Conservation (phyloP, 2,888 invertebrate genomes). For the Torymus tubicola region DNA sequence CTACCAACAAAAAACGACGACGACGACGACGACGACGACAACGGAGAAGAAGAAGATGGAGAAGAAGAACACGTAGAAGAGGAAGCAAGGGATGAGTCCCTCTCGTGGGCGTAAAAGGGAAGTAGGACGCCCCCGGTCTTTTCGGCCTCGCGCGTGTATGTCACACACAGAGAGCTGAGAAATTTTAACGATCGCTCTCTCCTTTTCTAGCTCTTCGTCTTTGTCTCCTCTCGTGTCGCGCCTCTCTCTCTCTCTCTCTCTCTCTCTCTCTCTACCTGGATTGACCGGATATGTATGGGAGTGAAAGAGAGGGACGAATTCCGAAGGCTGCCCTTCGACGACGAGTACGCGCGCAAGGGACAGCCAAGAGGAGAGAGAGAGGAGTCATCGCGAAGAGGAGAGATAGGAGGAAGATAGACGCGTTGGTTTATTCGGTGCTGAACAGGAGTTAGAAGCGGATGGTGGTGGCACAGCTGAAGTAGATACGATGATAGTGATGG, state of each 20-base stretch:
- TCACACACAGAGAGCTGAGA: constrained; percentile 64
- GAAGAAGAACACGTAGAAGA: constrained; percentile 55
- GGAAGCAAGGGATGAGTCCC: constrained; percentile 43
- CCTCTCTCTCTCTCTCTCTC: constrained; percentile 51
- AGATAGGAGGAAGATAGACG: background rate
- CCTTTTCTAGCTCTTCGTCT: constrained; percentile 10
- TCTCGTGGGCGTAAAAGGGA: constrained; percentile 61
- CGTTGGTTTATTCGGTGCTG: too few relatives aligned
- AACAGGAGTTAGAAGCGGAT: too few relatives aligned
- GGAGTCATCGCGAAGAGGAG: background rate
- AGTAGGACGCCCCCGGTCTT: constrained; percentile 66
- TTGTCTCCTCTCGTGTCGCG: constrained; percentile 41
- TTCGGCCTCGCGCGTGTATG: constrained; percentile 60
- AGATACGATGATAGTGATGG: too few relatives aligned
- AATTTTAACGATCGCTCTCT: constrained; percentile 71
- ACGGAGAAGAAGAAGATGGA: constrained; percentile 29
- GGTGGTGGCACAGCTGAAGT: too few relatives aligned
- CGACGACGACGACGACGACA: constrained; percentile 51
- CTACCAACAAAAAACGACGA: constrained; percentile 38
- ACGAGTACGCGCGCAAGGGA: constrained; percentile 49
- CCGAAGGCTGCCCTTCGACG: constrained; percentile 64
- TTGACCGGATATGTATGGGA: constrained; percentile 51
- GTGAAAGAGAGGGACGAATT: constrained; percentile 63
- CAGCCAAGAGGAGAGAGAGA: background rate
- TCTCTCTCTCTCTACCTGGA: constrained; percentile 63